These are phyloP conservation scores for Tipula helvola DNA, from an alignment of 2,888 invertebrate genomes.

Conservation along the genomic window DNA sequence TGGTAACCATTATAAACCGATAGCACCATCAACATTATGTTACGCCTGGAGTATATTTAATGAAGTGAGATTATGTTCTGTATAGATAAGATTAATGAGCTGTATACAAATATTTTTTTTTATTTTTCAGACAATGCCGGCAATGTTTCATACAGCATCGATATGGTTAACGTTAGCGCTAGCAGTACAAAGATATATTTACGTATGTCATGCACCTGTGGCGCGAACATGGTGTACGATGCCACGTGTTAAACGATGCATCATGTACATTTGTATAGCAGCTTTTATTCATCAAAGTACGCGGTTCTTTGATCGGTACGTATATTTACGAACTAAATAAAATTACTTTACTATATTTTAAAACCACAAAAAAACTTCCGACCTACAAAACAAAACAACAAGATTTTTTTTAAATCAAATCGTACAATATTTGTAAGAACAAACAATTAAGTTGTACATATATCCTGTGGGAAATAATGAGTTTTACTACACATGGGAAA, in stretches of 20 bases:
- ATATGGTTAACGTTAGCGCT: constrained; percentile 87
- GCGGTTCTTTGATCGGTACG: constrained; percentile 59
- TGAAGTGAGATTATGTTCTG: constrained; percentile 40
- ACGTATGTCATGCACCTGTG: constrained; percentile 83
- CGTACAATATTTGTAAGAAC: not conserved
- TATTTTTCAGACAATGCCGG: constrained; percentile 45
- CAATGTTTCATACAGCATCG: constrained; percentile 85
- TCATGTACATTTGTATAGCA: constrained; percentile 62
- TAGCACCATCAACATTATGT: constrained; percentile 63
- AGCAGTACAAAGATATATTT: constrained; percentile 87
- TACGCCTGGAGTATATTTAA: constrained; percentile 70
- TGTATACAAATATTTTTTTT: not conserved
- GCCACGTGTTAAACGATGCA: constrained; percentile 64
- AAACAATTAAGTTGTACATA: not conserved
- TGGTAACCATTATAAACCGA: constrained; percentile 71
- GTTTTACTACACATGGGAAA: not conserved
- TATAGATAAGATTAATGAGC: too few species aligned
- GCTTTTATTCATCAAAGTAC: constrained; percentile 75
- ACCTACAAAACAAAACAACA: not conserved
- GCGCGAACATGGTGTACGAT: constrained; percentile 67
- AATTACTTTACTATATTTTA: not conserved
- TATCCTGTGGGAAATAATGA: not conserved
- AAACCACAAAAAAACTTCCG: not conserved
- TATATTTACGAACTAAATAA: not conserved
- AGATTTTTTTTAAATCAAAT: not conserved